A percentile compares a stretch with the other conserved stretches of the same genome.
Conservation (phyloP, 2,113 vertebrate genomes). For the Psilopsiagon aymara region DNA sequence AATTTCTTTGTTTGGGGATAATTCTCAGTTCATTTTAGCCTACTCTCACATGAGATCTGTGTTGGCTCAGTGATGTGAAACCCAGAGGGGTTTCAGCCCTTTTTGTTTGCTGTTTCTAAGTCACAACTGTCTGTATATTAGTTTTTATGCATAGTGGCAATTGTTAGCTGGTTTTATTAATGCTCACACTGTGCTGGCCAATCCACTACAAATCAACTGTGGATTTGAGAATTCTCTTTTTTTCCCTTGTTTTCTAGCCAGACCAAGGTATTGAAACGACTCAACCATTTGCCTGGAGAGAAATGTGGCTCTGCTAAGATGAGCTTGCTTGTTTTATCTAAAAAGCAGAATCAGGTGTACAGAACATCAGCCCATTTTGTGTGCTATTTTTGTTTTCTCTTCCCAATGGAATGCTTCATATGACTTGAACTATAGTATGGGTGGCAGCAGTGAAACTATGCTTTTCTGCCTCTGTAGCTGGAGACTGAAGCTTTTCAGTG, state of each 20-base stretch:
- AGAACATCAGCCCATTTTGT: neutral
- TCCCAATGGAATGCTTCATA: neutral
- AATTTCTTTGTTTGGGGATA: neutral
- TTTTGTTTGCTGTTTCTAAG: neutral
- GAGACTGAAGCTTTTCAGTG: neutral
- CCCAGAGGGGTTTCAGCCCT: neutral
- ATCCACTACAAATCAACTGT: neutral
- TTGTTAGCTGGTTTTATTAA: neutral
- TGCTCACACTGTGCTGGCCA: neutral
- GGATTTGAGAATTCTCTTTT: neutral
- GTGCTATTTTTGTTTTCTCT: neutral
- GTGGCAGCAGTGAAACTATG: neutral
- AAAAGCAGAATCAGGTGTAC: neutral
- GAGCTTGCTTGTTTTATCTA: neutral
- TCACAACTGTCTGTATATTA: neutral
- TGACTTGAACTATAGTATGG: neutral
- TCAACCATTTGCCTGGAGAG: neutral
- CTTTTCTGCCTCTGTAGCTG: neutral
- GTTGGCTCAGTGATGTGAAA: neutral
- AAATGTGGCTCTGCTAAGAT: neutral
- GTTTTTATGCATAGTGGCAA: neutral
- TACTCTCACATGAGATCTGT: neutral
- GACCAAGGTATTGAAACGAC: neutral
- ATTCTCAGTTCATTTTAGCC: slow-evolving; percentile 11
- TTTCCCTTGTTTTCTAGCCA: neutral